Evolutionary conservation across 2,113 vertebrate species (phyloP).

Genomic region (Macroglossus sobrinus): DNA sequence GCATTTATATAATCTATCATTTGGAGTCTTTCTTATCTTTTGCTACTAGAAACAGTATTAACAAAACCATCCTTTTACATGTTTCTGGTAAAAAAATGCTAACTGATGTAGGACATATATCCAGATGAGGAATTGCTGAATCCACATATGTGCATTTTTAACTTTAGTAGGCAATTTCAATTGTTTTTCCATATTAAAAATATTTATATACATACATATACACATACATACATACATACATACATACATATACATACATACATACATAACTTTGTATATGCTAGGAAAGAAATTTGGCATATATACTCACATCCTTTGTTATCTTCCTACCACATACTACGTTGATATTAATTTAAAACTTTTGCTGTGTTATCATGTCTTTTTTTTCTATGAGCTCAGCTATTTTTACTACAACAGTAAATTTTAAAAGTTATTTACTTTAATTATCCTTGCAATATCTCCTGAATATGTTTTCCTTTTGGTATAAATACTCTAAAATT

Average conservation of each 20-base stretch:
- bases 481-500: background rate
- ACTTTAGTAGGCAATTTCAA: background rate
- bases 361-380: background rate
- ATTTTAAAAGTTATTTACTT: background rate
- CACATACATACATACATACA: background rate
- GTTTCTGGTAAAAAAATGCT: background rate
- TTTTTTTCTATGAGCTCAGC: background rate
- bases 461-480: background rate
- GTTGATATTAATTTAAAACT: background rate
- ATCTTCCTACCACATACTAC: background rate
- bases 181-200: background rate
- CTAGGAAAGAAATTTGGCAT: background rate
- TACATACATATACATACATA: background rate
- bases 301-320: background rate
- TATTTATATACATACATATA: no score
- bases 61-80: background rate
- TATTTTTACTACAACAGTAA: background rate
- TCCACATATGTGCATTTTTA: background rate
- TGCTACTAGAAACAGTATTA: background rate
- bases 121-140: background rate
- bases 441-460: background rate
- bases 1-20: background rate
- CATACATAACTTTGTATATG: background rate
- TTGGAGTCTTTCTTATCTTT: background rate
- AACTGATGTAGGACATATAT: background rate